Percentiles rank a stretch among this genome's conserved stretches.
phyloP scores from a whole-genome alignment of 2,113 vertebrate species.

The Tragelaphus imberbis region DNA sequence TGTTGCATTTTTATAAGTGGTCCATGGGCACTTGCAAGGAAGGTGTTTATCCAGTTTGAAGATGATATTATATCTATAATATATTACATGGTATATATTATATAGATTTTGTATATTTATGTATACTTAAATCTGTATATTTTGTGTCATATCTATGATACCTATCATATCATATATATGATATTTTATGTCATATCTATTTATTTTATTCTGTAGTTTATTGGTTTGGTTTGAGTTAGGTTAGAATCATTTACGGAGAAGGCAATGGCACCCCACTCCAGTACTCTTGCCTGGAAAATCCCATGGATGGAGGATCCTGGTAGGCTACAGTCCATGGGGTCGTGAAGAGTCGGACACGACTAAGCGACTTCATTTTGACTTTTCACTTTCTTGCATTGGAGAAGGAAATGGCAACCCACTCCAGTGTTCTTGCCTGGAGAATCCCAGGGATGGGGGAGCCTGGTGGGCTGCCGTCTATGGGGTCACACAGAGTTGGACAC shows the following conservation, averaged over 20 bases:
- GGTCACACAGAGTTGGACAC: too few relatives aligned
- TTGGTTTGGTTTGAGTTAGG: not conserved
- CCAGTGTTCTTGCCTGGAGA: too few relatives aligned
- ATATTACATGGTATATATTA: not conserved
- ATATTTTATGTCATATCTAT: not conserved
- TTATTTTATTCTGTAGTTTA: not conserved
- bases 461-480: too few relatives aligned
- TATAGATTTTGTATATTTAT: not conserved
- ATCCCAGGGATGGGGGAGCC: too few relatives aligned
- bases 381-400: too few relatives aligned
- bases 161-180: not conserved
- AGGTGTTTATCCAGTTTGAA: not conserved
- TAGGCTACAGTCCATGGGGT: too few relatives aligned
- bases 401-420: too few relatives aligned
- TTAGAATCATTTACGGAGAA: not conserved
- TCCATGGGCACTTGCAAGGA: not conserved
- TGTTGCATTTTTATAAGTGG: slow-evolving; percentile 13
- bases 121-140: not conserved
- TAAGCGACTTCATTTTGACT: too few relatives aligned
- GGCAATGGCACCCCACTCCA: too few relatives aligned
- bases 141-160: not conserved
- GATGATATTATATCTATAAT: not conserved
- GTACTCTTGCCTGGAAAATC: too few relatives aligned
- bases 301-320: too few relatives aligned
- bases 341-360: too few relatives aligned